Conservation (phyloP, 2,113 vertebrate genomes). For the Neolamprologus hecqui region DNA sequence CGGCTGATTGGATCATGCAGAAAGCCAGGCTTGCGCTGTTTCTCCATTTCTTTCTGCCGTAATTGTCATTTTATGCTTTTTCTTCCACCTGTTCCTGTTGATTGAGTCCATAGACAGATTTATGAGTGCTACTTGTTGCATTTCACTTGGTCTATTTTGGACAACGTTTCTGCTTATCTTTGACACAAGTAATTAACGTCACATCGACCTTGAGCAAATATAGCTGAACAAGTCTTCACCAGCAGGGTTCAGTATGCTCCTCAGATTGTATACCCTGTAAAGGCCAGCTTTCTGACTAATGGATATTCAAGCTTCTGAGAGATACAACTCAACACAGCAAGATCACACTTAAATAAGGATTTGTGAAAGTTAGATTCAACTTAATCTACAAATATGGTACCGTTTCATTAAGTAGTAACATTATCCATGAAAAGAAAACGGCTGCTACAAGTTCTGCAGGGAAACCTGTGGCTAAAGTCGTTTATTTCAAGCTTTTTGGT, state of each 20-base stretch:
- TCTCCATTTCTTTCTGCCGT: neutral
- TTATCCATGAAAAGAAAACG: neutral
- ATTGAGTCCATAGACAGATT: neutral
- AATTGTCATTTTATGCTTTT: neutral
- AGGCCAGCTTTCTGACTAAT: neutral
- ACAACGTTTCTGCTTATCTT: neutral
- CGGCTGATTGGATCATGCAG: neutral
- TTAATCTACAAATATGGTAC: neutral
- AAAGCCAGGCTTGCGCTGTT: neutral
- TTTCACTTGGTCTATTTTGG: neutral
- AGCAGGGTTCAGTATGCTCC: neutral
- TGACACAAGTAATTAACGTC: neutral
- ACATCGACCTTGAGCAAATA: neutral
- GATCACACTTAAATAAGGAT: neutral
- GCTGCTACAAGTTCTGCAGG: neutral
- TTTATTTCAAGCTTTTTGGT: neutral
- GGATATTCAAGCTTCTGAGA: neutral
- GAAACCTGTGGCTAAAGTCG: neutral
- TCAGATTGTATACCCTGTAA: neutral
- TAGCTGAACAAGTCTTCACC: neutral
- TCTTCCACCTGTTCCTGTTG: neutral
- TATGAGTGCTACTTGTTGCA: neutral
- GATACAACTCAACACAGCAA: neutral
- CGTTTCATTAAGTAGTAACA: neutral
- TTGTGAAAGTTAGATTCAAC: neutral